Evolutionary conservation across 2,888 invertebrate species (phyloP), one percentile per base, ranked within the genome.

Genomic region (Entomobrya multifasciata): DNA sequence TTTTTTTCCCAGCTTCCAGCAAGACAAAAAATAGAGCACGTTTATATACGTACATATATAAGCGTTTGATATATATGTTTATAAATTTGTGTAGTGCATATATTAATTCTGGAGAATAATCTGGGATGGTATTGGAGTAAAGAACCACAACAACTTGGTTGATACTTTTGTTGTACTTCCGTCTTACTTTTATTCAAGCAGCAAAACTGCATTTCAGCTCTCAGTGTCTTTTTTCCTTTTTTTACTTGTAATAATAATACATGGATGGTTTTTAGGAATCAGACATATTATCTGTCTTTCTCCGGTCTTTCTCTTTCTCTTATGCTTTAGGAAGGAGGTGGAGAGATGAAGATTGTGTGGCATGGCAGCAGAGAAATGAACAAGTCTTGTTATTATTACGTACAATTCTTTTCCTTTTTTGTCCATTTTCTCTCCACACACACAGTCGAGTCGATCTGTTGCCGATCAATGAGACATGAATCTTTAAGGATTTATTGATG

Each of bases 401-500:
- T 62, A 65, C 70, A 72, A 25, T 17, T 67, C 36, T 44, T 30
- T 57, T 52, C 67, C 30, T n/a, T 78, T 27, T 67, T 52, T 52
- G 15, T 57, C 52, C 44, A 49, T 49, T 2, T 30, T 2, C 47
- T 49, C 10, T 49, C 27, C 27, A 49, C 25, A 25, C 17, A 25
- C 15, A 49, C 11, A 49, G 5, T 65, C 41, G 15, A 84, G 83
- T 85, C 85, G 86, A 86, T 86, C 86, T 80, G 86, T 74, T 86
- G 55, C 65, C 57, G 80, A 86, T 86, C 86, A 86, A 86, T 86
- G 80, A 74, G 80, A 79, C 80, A 86, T 80, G 86, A 86, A 86
- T 74, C 80, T 86, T 86, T 86, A 74, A 83, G 85, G 80, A 86
- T 86, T 86, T 80, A 80, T 86, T 86, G 86, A 80, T 80, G 80